These are phyloP conservation scores for Sebastes reedi DNA, from an alignment of 2,797 vertebrate genomes.

Conservation along the genomic window DNA sequence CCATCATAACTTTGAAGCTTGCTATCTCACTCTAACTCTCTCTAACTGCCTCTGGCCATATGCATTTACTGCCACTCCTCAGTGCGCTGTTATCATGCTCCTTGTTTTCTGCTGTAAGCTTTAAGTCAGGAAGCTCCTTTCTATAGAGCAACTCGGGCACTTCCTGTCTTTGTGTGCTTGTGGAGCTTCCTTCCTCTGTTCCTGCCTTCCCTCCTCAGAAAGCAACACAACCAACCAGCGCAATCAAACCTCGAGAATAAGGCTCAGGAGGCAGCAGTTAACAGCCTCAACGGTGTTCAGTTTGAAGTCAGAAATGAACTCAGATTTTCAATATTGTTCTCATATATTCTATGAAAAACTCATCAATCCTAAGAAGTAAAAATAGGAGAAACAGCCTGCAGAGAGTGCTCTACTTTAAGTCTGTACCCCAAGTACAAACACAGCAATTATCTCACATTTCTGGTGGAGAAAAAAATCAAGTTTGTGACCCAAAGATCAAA, in stretches of 20 bases:
- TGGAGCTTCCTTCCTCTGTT: slow-evolving; percentile 61
- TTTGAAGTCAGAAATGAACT: background rate
- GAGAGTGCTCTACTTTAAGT: too few relatives aligned
- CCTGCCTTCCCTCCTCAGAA: slow-evolving; percentile 20
- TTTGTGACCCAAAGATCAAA: background rate
- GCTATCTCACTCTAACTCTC: too few relatives aligned
- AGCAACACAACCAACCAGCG: background rate
- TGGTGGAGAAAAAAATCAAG: too few relatives aligned
- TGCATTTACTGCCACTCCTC: background rate
- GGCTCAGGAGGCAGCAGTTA: background rate
- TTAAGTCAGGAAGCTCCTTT: slow-evolving; percentile 55
- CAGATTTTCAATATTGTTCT: background rate
- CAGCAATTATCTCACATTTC: too few relatives aligned
- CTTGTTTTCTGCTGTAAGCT: slow-evolving; percentile 30
- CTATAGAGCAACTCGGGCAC: slow-evolving; percentile 41
- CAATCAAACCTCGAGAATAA: background rate
- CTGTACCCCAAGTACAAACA: too few relatives aligned
- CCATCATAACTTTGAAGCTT: background rate
- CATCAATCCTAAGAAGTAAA: background rate
- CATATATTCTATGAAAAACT: background rate
- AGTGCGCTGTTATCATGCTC: background rate
- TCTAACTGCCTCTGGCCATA: background rate
- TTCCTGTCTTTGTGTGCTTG: slow-evolving; percentile 73
- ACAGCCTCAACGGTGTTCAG: background rate
- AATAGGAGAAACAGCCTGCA: background rate